A percentile compares a stretch with the other conserved stretches of the same genome.
These are phyloP conservation scores for Lordiphosa andalusiaca DNA, from an alignment of 2,888 invertebrate genomes.

Conservation along the genomic window DNA sequence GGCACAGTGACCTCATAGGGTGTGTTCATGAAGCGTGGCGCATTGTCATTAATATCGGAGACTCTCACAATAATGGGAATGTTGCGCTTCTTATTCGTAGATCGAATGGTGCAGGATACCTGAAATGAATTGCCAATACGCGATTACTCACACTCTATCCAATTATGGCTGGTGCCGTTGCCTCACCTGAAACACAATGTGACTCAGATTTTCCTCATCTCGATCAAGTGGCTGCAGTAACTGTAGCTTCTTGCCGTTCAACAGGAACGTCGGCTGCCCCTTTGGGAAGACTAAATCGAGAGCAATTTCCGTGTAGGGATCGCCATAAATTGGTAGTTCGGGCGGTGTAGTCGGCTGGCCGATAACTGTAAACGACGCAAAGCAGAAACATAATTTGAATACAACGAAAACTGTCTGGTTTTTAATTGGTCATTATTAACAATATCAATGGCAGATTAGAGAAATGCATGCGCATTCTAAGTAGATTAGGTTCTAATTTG, in stretches of 20 bases:
- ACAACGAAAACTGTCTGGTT: constrained; percentile 11
- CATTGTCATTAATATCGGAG: constrained; percentile 94
- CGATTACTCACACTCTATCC: constrained; percentile 12
- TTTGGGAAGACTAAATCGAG: constrained; percentile 90
- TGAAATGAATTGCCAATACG: constrained; percentile 80
- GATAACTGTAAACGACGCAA: constrained; percentile 83
- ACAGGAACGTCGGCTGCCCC: constrained; percentile 88
- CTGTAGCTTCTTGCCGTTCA: constrained; percentile 90
- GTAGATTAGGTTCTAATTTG: constrained; percentile 22
- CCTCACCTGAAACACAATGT: constrained; percentile 92
- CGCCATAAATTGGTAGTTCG: constrained; percentile 91
- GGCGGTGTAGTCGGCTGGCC: constrained; percentile 91
- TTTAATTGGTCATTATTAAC: constrained; percentile 17
- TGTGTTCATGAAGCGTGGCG: constrained; percentile 90
- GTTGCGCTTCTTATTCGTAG: constrained; percentile 89
- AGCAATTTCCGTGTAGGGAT: constrained; percentile 88
- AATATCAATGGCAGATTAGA: constrained; percentile 3
- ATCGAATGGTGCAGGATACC: constrained; percentile 91
- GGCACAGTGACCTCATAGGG: constrained; percentile 92
- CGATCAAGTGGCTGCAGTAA: constrained; percentile 90
- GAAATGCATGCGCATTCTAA: constrained; percentile 18
- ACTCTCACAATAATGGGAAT: constrained; percentile 94
- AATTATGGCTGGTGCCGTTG: constrained; percentile 15
- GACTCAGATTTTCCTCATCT: constrained; percentile 91
- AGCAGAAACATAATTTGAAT: constrained; percentile 49